Evolutionary conservation across 2,797 vertebrate genomes (phyloP), one percentile per base, ranked within the genome.

Genomic region (Gambusia yucatana): DNA sequence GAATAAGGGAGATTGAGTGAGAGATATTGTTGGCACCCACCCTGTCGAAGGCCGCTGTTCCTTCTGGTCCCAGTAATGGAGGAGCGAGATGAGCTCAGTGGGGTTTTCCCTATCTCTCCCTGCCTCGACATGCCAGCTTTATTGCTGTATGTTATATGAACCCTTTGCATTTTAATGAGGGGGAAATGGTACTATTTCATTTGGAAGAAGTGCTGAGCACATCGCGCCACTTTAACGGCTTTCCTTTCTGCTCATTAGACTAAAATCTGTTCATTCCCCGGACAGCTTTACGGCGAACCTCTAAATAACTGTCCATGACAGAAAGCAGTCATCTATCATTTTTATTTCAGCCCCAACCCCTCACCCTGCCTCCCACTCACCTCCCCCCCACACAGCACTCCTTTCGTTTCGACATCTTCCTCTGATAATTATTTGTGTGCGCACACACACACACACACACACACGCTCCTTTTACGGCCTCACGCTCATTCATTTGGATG

Each of bases 191-290:
- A 95, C 93, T 96, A 95, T 96, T 96, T 96, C 94, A 95, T 96
- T 95, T 95, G 94, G 92, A 95, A 94, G 95, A 95, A 96, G 93
- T 95, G 94, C 95, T 96, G 95, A 96, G 95, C 94, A 93, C 94
- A 95, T 95, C 93, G 92, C 94, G 80, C 93, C 94, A 93, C 94
- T 95, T 94, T 96, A 95, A 95, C 94, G 92, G 93, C 94, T 94
- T 94, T 94, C 94, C 95, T 95, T 95, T 96, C 94, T 95, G 94
- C 95, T 96, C 96, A 96, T 95, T 96, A 96, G 95, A 96, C 94
- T 96, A 95, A 96, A 96, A 96, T 96, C 94, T 95, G 95, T 96
- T 95, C 93, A 91, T 96, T 96, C 95, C 92, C 94, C 86, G 92
- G 94, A 96, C 95, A 95, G 95, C 94, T 96, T 96, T 96, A 96